phyloP scores from a whole-genome alignment of 2,113 vertebrate genomes.

The Sceloporus undulatus region DNA sequence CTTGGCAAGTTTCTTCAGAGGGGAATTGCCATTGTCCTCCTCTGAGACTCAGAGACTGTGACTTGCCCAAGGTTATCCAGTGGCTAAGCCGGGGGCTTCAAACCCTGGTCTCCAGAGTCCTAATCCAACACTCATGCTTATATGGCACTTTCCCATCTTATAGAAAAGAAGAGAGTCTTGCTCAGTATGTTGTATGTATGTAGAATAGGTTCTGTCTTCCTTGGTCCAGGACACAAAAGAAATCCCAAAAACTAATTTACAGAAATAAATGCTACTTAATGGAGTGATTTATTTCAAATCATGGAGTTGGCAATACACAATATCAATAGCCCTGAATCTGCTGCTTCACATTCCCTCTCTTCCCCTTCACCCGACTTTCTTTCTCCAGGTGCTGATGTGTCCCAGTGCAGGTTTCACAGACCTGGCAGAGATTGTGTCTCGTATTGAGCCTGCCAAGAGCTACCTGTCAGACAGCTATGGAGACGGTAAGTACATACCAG shows the following conservation, averaged over 20 bases:
- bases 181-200: background rate
- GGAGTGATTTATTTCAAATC: background rate
- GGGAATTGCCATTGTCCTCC: no score
- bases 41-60: no score
- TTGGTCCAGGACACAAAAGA: background rate
- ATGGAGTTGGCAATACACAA: background rate
- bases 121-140: background rate
- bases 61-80: no score
- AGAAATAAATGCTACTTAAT: background rate
- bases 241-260: background rate
- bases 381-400: conserved; percentile 74
- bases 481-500: conserved; percentile 61
- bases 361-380: background rate
- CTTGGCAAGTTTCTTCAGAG: no score
- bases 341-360: background rate
- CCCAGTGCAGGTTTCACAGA: conserved; percentile 92
- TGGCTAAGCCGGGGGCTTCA: no score
- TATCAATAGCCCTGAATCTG: background rate
- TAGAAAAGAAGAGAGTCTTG: background rate
- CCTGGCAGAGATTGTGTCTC: conserved; percentile 93
- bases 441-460: conserved; percentile 90
- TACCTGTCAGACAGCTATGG: conserved; percentile 76
- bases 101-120: no score
- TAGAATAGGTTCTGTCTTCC: background rate
- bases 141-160: background rate